Evolutionary conservation across 2,888 invertebrate species (phyloP), one percentile per base, ranked within the genome.

Genomic region (Micoletzkya japonica): DNA sequence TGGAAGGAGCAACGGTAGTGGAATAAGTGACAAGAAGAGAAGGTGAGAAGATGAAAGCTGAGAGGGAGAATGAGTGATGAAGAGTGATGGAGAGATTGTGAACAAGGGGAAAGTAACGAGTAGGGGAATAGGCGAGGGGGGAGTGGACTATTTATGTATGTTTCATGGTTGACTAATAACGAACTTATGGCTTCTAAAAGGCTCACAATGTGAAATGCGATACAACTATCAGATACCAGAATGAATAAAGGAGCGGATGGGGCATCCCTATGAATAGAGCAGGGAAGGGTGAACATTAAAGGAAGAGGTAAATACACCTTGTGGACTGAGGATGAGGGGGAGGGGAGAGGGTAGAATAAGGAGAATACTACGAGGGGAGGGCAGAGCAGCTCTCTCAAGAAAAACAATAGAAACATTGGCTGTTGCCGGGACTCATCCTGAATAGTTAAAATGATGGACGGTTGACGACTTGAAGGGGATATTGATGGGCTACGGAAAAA

Each of bases 231-330:
- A 57, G 57, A 30, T 57, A 57, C 58, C 61, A 61, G 28, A n/a
- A 14, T 49, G 39, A 39, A 61, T 61, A 44, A 61, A 39, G 52
- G 28, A 32, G 64, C 49, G 49, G 64, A 67, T 63, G 67, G 70
- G 70, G 68, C 66, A 73, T 67, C 66, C 67, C 66, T 70, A 67
- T 67, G 67, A 61, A 73, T 67, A 70, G 67, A 70, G 66, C 66
- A 64, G 69, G 71, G 52, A 49, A 2, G 39, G 4, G 72, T 70
- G 72, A 69, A 70, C 57, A 30, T 17, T 14, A 30, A 20, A 28
- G 39, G 36, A 49, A 32, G 49, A 44, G 3, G 39, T 4, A 32
- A 36, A n/a, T n/a, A n/a, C n/a, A n/a, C n/a, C n/a, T n/a, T n/a
- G n/a, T 24, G 58, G 70, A 69, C 50, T 37, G 52, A 58, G 67